Conservation (phyloP, 2,113 vertebrate species). For the Struthidea cinerea region DNA sequence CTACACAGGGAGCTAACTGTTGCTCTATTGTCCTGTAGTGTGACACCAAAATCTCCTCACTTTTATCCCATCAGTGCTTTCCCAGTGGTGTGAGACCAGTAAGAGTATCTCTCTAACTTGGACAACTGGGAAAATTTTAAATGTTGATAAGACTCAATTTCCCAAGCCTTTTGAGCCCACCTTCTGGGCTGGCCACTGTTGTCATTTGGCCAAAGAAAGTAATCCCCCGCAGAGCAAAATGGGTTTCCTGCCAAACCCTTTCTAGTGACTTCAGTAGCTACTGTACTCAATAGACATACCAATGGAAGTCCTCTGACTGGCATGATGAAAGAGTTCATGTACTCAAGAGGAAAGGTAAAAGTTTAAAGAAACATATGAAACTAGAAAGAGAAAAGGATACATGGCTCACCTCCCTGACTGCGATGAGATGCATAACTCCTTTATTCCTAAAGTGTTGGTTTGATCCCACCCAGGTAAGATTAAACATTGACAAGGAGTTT, state of each 20-base stretch:
- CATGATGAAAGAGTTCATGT: not conserved
- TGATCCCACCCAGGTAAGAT: not conserved
- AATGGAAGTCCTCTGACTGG: not conserved
- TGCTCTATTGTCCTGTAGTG: not conserved
- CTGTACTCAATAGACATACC: not conserved
- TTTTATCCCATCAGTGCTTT: not conserved
- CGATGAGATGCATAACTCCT: rapidly evolving
- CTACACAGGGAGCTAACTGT: not conserved
- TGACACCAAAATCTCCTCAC: not conserved
- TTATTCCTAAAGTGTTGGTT: not conserved
- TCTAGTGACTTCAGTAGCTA: not conserved
- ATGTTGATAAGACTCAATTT: not conserved
- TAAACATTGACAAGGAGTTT: not conserved
- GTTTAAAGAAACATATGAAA: not conserved
- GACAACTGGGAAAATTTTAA: not conserved
- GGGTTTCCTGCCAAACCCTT: not conserved
- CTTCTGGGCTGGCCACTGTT: not conserved
- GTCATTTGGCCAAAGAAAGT: not conserved
- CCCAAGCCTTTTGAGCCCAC: not conserved
- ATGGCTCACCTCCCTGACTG: not conserved
- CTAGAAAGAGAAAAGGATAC: not conserved
- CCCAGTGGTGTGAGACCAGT: not conserved
- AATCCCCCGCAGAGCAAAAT: not conserved
- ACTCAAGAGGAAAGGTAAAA: not conserved
- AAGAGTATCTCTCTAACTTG: not conserved